phyloP scores from a whole-genome alignment of 2,888 invertebrate species.

The Lepidocyrtoides sp. region DNA sequence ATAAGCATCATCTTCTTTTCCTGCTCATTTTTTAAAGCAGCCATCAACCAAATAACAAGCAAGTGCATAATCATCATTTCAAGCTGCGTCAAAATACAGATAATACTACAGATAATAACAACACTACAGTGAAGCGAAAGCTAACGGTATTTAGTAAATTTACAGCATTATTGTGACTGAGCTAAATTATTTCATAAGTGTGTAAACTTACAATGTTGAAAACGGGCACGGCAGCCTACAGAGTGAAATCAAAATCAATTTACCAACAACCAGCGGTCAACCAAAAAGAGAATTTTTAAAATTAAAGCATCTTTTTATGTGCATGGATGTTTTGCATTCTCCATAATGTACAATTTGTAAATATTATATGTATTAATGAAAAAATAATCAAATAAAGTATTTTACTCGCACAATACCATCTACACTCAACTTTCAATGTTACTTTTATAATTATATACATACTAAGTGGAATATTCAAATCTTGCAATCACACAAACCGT shows the following conservation, averaged over 20 bases:
- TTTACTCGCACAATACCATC: not conserved
- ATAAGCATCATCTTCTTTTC: too few species aligned
- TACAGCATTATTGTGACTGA: constrained; percentile 66
- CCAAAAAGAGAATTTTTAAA: constrained; percentile 59
- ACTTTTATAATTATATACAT: not conserved
- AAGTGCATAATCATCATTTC: too few species aligned
- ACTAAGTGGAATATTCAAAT: not conserved
- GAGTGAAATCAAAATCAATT: constrained; percentile 75
- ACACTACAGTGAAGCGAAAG: not conserved
- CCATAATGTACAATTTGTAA: constrained; percentile 10
- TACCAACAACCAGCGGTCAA: constrained; percentile 62
- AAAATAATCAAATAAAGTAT: not conserved
- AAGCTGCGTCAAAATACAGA: too few species aligned
- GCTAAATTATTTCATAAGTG: constrained; percentile 65
- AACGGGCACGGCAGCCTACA: constrained; percentile 82
- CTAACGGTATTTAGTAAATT: constrained; percentile 35
- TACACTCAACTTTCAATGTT: not conserved
- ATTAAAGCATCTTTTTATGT: constrained; percentile 41
- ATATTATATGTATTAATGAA: not conserved
- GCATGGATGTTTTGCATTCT: constrained; percentile 56
- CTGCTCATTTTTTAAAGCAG: too few species aligned
- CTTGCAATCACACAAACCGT: constrained; percentile 86
- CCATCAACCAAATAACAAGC: too few species aligned
- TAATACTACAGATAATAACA: not conserved
- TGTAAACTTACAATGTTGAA: constrained; percentile 85